Conservation (phyloP, 2,797 vertebrate genomes). For the Pseudotriccus pelzelni region DNA sequence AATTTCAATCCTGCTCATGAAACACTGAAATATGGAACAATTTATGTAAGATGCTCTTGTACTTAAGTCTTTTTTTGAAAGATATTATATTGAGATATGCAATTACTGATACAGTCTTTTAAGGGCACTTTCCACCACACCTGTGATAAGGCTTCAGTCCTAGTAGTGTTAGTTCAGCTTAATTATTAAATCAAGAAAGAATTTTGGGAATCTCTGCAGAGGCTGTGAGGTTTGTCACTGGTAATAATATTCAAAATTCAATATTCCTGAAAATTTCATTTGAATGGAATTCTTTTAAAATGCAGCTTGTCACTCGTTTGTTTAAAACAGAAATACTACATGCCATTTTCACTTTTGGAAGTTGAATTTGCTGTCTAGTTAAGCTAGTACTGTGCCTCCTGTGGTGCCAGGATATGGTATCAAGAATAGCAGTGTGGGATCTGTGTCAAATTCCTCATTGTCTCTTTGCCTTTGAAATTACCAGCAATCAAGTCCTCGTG, state of each 20-base stretch:
- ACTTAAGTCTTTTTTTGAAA: not conserved
- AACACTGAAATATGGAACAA: not conserved
- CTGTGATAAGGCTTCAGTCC: not conserved
- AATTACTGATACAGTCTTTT: not conserved
- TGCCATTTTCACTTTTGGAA: not conserved
- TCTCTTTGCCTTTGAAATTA: not conserved
- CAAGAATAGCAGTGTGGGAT: not conserved
- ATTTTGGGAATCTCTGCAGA: not conserved
- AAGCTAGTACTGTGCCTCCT: not conserved
- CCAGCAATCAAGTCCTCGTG: not conserved
- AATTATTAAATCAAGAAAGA: not conserved
- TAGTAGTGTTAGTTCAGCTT: not conserved
- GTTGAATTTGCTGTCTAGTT: not conserved
- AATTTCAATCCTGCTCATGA: not conserved
- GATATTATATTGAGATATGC: not conserved
- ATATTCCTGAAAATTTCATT: not conserved
- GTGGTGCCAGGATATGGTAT: not conserved
- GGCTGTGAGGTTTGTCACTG: not conserved
- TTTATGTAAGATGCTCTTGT: not conserved
- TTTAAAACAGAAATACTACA: not conserved
- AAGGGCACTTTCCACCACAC: not conserved
- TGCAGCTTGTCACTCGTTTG: not conserved
- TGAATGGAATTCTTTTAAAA: not conserved
- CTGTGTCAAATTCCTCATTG: not conserved
- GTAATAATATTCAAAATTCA: not conserved